phyloP scores from a whole-genome alignment of 2,113 vertebrate genomes.

The Emydura subglobosa region DNA sequence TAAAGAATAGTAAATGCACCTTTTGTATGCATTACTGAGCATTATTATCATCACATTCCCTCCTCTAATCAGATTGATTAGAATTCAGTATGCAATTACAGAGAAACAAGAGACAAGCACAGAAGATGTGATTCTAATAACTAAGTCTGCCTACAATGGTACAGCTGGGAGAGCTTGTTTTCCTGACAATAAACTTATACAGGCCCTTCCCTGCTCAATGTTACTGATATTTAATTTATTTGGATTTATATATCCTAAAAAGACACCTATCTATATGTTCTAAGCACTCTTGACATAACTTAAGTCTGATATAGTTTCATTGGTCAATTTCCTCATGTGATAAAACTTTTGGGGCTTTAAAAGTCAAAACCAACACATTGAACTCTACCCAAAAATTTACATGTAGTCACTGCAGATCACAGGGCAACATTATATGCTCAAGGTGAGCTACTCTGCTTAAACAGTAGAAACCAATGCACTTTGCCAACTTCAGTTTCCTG shows the following conservation, averaged over 20 bases:
- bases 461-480: neutral
- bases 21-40: accelerated
- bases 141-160: accelerated
- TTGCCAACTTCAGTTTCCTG: neutral
- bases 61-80: neutral
- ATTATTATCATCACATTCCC: neutral
- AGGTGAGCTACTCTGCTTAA: neutral
- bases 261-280: neutral
- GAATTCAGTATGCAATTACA: accelerated
- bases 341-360: neutral
- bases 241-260: neutral
- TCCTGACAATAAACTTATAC: neutral
- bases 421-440: neutral
- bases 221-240: neutral
- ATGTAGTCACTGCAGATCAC: neutral
- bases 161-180: neutral
- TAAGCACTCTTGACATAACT: neutral
- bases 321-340: neutral
- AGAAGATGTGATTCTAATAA: accelerated
- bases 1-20: neutral
- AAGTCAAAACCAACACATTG: neutral
- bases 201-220: neutral
- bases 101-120: neutral
- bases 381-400: neutral
- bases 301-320: neutral